phyloP scores from a whole-genome alignment of 92 coral and sea anemone genomes.

The Epizoanthus illoricatus region DNA sequence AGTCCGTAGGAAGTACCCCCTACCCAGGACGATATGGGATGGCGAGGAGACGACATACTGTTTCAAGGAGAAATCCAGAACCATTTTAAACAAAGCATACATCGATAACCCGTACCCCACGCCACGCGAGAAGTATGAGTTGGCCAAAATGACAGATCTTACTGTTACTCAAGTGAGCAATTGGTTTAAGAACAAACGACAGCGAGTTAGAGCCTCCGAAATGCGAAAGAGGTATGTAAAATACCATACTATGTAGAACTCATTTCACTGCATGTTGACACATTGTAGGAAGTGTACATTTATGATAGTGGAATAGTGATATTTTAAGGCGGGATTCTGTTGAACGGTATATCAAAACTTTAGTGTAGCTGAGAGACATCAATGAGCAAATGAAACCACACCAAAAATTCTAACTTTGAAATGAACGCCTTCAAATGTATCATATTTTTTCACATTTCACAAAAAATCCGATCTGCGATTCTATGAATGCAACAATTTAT shows the following conservation, averaged over 20 bases:
- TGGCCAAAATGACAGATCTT: conserved; percentile 89
- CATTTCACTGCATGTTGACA: conserved; percentile 23
- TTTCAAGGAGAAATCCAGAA: conserved; percentile 88
- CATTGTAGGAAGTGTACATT: background rate
- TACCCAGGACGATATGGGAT: conserved; percentile 93
- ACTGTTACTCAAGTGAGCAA: conserved; percentile 91
- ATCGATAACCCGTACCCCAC: conserved; percentile 86
- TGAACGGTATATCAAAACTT: background rate
- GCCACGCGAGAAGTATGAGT: conserved; percentile 80
- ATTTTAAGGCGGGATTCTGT: background rate
- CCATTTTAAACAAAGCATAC: conserved; percentile 86
- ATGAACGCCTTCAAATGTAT: too few species aligned
- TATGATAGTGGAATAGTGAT: background rate
- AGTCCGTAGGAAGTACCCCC: conserved; percentile 87
- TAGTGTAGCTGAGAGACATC: background rate
- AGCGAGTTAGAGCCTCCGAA: conserved; percentile 87
- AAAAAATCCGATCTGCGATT: too few species aligned
- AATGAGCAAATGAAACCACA: background rate
- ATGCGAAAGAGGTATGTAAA: conserved; percentile 80
- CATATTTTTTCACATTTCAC: too few species aligned
- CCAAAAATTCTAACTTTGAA: too few species aligned
- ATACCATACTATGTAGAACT: conserved; percentile 11
- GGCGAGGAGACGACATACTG: conserved; percentile 96
- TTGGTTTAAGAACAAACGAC: conserved; percentile 91
- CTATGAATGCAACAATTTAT: too few species aligned